Percentiles rank a stretch among this genome's conserved stretches.
These are phyloP conservation scores for Eublepharis macularius DNA, from an alignment of 2,113 vertebrate species.

Conservation along the genomic window DNA sequence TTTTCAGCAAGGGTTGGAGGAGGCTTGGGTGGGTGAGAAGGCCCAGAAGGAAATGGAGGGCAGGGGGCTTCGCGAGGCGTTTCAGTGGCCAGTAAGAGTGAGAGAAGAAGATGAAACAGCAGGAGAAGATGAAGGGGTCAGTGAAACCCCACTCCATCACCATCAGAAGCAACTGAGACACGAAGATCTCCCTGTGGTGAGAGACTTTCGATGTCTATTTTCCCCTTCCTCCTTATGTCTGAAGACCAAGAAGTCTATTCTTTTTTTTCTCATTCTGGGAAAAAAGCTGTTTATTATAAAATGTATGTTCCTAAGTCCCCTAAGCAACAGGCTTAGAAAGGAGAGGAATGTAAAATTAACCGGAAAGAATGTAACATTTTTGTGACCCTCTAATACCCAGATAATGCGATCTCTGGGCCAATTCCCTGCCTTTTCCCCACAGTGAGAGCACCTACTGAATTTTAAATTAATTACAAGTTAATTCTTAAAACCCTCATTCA, in stretches of 20 bases:
- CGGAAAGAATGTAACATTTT: slow-evolving; percentile 73
- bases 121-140: not conserved
- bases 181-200: not conserved
- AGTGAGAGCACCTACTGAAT: slow-evolving; percentile 35
- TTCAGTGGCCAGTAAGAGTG: not conserved
- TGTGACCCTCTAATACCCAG: slow-evolving; percentile 64
- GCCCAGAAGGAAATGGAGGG: not conserved
- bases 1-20: not conserved
- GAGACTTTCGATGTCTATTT: not conserved
- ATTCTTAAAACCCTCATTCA: slow-evolving; percentile 34
- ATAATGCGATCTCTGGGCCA: slow-evolving; percentile 53
- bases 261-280: not conserved
- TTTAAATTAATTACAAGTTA: slow-evolving; percentile 43
- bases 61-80: no score
- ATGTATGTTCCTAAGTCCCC: slow-evolving; percentile 65
- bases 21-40: not conserved
- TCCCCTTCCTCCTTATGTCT: slow-evolving; percentile 4
- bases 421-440: not conserved
- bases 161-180: not conserved
- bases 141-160: no score
- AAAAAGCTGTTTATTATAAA: slow-evolving; percentile 59
- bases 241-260: no score
- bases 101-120: not conserved
- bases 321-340: slow-evolving; percentile 67
- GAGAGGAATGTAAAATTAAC: slow-evolving; percentile 68